phyloP scores from a whole-genome alignment of 2,888 invertebrate species.

The Pogonocherus hispidulus region DNA sequence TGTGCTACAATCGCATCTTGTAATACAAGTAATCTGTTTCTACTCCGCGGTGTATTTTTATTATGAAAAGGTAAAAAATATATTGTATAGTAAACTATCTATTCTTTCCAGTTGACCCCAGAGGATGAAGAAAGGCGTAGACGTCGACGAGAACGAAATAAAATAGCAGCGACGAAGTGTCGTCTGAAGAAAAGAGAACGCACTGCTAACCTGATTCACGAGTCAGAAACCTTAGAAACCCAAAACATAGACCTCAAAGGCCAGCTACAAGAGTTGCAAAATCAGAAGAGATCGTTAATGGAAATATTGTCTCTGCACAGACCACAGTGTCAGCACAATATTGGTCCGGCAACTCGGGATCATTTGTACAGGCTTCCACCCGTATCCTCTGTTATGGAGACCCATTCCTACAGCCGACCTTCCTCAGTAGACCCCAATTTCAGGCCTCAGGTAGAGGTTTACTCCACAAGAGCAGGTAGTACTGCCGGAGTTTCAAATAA shows the following conservation, averaged over 20 bases:
- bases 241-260: constrained; percentile 88
- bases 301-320: constrained; percentile 85
- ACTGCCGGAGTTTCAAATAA: constrained; percentile 52
- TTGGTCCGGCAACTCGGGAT: constrained; percentile 63
- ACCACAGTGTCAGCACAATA: constrained; percentile 75
- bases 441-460: constrained; percentile 54
- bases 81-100: too few relatives aligned
- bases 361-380: constrained; percentile 63
- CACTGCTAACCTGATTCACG: constrained; percentile 87
- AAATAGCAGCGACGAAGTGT: constrained; percentile 95
- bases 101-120: constrained; percentile 84
- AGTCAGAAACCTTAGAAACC: constrained; percentile 87
- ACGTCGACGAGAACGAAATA: constrained; percentile 90
- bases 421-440: constrained; percentile 57
- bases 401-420: constrained; percentile 63
- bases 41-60: too few relatives aligned
- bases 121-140: constrained; percentile 92
- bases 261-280: constrained; percentile 86
- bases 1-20: too few relatives aligned
- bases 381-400: constrained; percentile 63
- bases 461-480: constrained; percentile 55
- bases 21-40: too few relatives aligned
- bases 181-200: constrained; percentile 93
- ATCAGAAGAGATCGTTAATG: constrained; percentile 81
- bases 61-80: too few relatives aligned